Percentiles rank a stretch among this genome's conserved stretches.
phyloP scores from a whole-genome alignment of 2,888 invertebrate genomes.

The Melolontha melolontha region DNA sequence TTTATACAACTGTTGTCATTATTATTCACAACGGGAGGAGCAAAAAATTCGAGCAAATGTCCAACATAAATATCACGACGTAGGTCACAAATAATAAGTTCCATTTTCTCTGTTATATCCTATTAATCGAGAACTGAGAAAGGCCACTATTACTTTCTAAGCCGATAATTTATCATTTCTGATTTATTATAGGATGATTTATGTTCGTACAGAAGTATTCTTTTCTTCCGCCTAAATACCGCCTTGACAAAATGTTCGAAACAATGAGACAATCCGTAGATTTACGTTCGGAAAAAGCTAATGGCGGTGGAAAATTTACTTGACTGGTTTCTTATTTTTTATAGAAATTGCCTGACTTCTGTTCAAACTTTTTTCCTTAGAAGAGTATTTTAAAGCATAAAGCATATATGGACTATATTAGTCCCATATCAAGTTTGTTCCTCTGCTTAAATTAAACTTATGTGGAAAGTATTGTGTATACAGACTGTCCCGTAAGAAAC shows the following conservation, averaged over 20 bases:
- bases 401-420: too few species aligned
- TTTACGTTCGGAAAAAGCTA: background rate
- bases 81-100: background rate
- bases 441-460: too few species aligned
- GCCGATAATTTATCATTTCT: conserved; percentile 30
- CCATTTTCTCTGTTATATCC: conserved; percentile 1
- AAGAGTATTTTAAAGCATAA: too few species aligned
- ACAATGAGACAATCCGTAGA: conserved; percentile 6
- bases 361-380: too few species aligned
- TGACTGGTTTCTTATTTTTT: background rate
- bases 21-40: too few species aligned
- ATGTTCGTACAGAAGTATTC: conserved; percentile 13
- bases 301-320: background rate
- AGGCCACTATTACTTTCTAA: conserved; percentile 4
- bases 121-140: conserved; percentile 3
- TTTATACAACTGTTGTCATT: too few species aligned
- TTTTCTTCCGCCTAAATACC: conserved; percentile 15
- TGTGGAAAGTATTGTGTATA: too few species aligned
- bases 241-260: conserved; percentile 10
- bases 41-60: too few species aligned
- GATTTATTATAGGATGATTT: conserved; percentile 32
- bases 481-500: too few species aligned
- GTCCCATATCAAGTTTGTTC: too few species aligned
- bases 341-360: too few species aligned
- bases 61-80: too few species aligned